Evolutionary conservation across 2,113 vertebrate genomes (phyloP).

Genomic region (Theropithecus gelada): DNA sequence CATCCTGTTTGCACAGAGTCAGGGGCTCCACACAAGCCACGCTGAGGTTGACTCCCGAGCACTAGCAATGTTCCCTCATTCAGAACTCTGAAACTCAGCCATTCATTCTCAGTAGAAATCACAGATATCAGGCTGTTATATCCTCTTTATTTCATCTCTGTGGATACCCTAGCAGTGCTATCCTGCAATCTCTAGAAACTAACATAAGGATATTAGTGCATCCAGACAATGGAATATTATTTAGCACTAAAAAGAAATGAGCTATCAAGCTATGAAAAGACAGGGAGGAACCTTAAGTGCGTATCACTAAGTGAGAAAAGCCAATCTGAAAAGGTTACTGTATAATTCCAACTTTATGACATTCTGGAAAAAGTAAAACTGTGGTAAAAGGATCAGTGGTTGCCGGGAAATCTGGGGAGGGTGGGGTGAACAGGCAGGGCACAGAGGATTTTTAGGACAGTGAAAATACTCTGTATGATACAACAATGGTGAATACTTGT

Average conservation of each 20-base stretch:
- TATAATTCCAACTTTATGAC: no score
- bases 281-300: not conserved
- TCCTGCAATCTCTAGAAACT: not conserved
- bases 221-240: not conserved
- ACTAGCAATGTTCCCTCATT: not conserved
- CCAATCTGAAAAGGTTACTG: not conserved
- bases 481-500: no score
- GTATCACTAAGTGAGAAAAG: not conserved
- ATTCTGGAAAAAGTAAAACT: not conserved
- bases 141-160: not conserved
- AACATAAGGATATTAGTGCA: not conserved
- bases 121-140: not conserved
- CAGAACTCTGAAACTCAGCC: not conserved
- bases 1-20: not conserved
- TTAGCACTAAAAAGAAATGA: not conserved
- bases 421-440: no score
- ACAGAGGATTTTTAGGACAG: not conserved
- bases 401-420: no score
- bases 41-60: rapidly evolving
- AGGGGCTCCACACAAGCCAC: not conserved
- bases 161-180: not conserved
- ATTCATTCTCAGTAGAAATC: not conserved
- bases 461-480: not conserved
- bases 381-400: not conserved
- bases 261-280: not conserved